Evolutionary conservation across 2,888 invertebrate genomes (phyloP).

Genomic region (Eledona agricola): DNA sequence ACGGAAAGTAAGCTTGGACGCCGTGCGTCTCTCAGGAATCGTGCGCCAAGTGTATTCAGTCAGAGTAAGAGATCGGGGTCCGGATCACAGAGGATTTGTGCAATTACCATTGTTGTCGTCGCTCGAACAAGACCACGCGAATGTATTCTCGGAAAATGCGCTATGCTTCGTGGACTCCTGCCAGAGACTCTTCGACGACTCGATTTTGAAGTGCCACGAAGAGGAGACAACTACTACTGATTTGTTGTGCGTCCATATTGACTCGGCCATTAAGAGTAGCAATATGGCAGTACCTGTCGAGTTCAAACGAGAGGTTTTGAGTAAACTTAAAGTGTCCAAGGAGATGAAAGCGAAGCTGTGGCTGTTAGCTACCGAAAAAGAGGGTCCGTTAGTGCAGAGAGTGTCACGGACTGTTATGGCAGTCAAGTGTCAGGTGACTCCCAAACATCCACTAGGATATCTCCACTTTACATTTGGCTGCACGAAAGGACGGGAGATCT

Average conservation of each 20-base stretch:
- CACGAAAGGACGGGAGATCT: conserved; percentile 62
- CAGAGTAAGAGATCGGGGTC: conserved; percentile 72
- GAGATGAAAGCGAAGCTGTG: conserved; percentile 70
- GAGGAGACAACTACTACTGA: conserved; percentile 41
- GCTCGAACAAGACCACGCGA: conserved; percentile 48
- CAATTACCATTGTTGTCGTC: conserved; percentile 64
- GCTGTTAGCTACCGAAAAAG: conserved; percentile 68
- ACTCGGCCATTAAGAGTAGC: conserved; percentile 70
- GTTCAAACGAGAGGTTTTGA: conserved; percentile 69
- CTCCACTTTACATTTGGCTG: conserved; percentile 72
- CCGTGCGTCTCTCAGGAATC: conserved; percentile 72
- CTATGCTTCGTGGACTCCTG: conserved; percentile 69
- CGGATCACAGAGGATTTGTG: conserved; percentile 79
- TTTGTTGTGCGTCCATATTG: conserved; percentile 67
- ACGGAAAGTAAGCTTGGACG: conserved; percentile 69
- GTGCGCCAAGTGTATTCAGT: conserved; percentile 74
- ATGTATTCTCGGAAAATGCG: conserved; percentile 55
- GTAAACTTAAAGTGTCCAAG: conserved; percentile 67
- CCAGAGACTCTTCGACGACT: conserved; percentile 66
- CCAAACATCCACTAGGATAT: conserved; percentile 75
- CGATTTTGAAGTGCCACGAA: conserved; percentile 67
- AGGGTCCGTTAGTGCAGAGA: conserved; percentile 73
- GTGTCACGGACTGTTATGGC: conserved; percentile 77
- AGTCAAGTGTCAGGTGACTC: conserved; percentile 73
- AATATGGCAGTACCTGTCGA: conserved; percentile 69